Evolutionary conservation across 2,797 vertebrate genomes (phyloP), one percentile per base, ranked within the genome.

Genomic region (Megaceryle alcyon): DNA sequence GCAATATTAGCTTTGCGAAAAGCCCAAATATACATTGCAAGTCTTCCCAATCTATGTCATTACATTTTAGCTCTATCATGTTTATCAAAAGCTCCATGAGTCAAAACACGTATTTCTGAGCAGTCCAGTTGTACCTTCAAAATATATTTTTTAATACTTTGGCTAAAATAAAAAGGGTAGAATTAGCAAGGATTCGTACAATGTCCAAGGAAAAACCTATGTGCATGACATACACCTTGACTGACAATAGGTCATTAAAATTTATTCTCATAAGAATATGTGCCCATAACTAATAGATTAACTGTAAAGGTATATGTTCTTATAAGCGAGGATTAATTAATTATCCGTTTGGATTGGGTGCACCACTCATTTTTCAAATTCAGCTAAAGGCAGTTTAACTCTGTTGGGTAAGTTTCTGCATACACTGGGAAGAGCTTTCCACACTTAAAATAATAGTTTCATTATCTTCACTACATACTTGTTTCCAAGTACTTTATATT

Each of bases 191-290:
- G 75, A 89, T 66, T 88, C 87, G 88, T n/a, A 60, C n/a, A 84
- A 83, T 26, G 76, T 51, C 72, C 22, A 15, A 80, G 33, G 37
- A 92, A 96, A 93, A 68, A 14, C 41, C 31, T 53, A 26, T 15
- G 37, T 96, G 75, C 64, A 49, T 86, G 88, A 61, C 82, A 70
- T 69, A 82, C 54, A 86, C 68, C 63, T 80, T 97, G 96, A 97
- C 25, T 97, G 96, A 97, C 97, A 97, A 86, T 39, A 96, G 90
- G 93, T 95, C 95, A 97, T 97, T 97, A 97, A 96, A 92, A 97
- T 96, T 93, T 95, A 93, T 97, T 94, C 97, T 97, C 95, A 96
- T 96, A 97, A 91, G 94, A 97, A 65, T 95, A 97, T 93, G 95
- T 64, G 88, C 88, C 93, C 90, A 82, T 96, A 97, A 92, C 78